Conservation (phyloP, 2,113 vertebrate species). For the Atractosteus spatula region DNA sequence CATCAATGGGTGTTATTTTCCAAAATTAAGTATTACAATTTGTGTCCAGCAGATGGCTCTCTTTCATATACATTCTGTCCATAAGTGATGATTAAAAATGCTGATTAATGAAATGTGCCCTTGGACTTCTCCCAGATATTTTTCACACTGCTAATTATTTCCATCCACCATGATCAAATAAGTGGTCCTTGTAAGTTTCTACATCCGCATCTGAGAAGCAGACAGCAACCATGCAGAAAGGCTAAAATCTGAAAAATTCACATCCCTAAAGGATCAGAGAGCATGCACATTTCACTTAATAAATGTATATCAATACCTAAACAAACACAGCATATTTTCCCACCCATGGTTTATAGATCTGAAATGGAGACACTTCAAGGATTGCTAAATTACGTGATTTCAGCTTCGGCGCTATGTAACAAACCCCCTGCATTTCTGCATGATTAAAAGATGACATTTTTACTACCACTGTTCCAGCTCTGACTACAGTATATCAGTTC, state of each 20-base stretch:
- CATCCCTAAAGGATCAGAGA: background rate
- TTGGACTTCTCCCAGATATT: constrained; percentile 25
- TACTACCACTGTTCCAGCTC: constrained; percentile 46
- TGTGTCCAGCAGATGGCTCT: constrained; percentile 44
- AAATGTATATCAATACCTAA: background rate
- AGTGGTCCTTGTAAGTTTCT: constrained; percentile 11
- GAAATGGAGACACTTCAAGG: constrained; percentile 57
- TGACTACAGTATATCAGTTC: constrained; percentile 23
- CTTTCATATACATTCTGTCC: constrained; percentile 35
- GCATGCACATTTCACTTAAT: background rate
- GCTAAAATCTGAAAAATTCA: background rate
- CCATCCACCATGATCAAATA: constrained; percentile 27
- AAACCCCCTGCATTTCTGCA: constrained; percentile 63
- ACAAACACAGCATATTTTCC: constrained; percentile 1
- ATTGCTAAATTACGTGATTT: constrained; percentile 63
- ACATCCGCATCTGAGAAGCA: constrained; percentile 3
- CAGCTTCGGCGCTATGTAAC: constrained; percentile 60
- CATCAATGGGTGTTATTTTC: constrained; percentile 6
- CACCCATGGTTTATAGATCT: constrained; percentile 52
- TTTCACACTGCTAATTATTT: constrained; percentile 28
- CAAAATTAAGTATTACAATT: constrained; percentile 23
- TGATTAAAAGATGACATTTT: constrained; percentile 71
- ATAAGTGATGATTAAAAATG: constrained; percentile 33
- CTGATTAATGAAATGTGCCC: constrained; percentile 37
- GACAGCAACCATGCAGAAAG: background rate